These are phyloP conservation scores for Echinarachnius parma DNA, from an alignment of 53 echinoderm and acorn worm species.

Conservation along the genomic window DNA sequence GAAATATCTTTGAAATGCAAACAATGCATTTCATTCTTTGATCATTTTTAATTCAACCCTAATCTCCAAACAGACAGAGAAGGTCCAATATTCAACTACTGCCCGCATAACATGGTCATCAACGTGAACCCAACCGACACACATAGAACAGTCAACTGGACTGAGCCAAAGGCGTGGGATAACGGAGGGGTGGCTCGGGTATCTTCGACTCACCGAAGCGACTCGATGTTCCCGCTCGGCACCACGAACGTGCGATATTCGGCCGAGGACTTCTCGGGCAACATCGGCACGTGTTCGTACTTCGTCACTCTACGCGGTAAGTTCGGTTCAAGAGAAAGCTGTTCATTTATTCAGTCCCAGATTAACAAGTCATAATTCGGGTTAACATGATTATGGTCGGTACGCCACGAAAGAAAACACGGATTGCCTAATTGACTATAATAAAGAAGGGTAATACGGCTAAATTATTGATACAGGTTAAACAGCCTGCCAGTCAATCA, in stretches of 20 bases:
- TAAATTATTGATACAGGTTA: too few species aligned
- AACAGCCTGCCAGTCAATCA: too few species aligned
- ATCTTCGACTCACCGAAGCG: slow-evolving; percentile 49
- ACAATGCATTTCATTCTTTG: too few species aligned
- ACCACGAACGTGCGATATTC: slow-evolving; percentile 60
- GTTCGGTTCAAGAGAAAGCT: not conserved
- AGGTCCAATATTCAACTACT: slow-evolving; percentile 33
- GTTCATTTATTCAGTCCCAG: not conserved
- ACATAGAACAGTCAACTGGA: slow-evolving; percentile 46
- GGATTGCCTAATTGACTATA: too few species aligned
- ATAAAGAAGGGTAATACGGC: too few species aligned
- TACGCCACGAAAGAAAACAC: too few species aligned
- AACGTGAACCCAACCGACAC: slow-evolving; percentile 52
- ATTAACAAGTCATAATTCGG: too few species aligned
- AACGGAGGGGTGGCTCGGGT: slow-evolving; percentile 51
- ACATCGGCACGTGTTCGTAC: slow-evolving; percentile 59
- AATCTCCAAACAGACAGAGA: slow-evolving; percentile 51
- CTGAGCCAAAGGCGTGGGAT: slow-evolving; percentile 48
- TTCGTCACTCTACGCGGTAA: slow-evolving; percentile 57
- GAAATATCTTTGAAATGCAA: too few species aligned
- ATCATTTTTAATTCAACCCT: too few species aligned
- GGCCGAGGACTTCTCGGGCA: slow-evolving; percentile 63
- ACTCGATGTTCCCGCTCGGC: slow-evolving; percentile 55
- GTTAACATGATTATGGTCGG: too few species aligned
- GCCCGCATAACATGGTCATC: slow-evolving; percentile 49